These are phyloP conservation scores for Anoura caudifer DNA, from an alignment of 2,113 vertebrate species.

Conservation along the genomic window DNA sequence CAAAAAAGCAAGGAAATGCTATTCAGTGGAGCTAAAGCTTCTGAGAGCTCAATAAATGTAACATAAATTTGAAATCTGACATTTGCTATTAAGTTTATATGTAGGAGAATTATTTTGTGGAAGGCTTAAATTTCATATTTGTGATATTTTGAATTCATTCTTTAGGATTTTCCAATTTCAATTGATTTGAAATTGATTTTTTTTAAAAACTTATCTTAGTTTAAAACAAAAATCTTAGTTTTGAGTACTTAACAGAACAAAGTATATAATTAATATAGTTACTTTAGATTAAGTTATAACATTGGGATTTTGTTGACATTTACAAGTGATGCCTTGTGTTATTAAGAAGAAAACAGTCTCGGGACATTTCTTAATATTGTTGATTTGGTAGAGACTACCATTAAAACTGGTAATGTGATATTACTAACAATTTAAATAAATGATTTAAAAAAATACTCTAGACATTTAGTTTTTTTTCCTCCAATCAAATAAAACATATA, in stretches of 20 bases:
- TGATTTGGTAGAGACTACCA: background rate
- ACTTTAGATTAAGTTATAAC: background rate
- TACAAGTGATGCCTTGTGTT: background rate
- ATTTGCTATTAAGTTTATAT: background rate
- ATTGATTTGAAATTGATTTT: slow-evolving; percentile 15
- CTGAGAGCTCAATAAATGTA: background rate
- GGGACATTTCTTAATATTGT: background rate
- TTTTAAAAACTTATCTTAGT: no score
- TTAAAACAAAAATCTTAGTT: background rate
- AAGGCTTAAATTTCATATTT: background rate
- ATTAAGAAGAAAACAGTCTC: background rate
- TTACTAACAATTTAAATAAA: background rate
- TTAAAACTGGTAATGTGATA: background rate
- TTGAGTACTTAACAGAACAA: background rate
- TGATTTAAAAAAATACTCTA: background rate
- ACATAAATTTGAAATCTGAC: background rate
- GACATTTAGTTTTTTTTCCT: background rate
- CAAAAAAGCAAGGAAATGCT: background rate
- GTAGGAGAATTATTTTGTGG: background rate
- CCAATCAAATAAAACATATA: background rate
- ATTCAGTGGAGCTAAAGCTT: background rate
- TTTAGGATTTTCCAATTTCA: background rate
- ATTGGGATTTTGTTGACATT: background rate
- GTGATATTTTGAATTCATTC: background rate
- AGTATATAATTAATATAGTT: background rate